A percentile compares a stretch with the other conserved stretches of the same genome.
These are phyloP conservation scores for Antidorcas marsupialis DNA, from an alignment of 2,113 vertebrate genomes.

Conservation along the genomic window DNA sequence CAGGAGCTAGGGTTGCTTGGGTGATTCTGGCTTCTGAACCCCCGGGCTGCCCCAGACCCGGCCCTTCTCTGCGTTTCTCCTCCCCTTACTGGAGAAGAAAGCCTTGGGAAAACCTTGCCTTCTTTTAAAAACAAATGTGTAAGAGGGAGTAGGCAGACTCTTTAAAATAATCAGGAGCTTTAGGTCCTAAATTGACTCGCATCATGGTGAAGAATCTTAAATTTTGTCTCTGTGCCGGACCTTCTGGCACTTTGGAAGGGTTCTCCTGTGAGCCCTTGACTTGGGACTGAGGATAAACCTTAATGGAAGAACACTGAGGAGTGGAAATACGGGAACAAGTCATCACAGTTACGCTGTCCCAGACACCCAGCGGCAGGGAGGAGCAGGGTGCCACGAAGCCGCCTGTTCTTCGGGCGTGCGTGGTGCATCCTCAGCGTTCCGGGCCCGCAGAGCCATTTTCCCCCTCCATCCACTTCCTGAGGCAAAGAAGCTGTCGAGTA, in stretches of 20 bases:
- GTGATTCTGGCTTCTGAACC: not conserved
- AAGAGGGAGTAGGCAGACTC: not conserved
- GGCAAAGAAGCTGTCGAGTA: not conserved
- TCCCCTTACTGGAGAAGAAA: too few species aligned
- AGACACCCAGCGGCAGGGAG: not conserved
- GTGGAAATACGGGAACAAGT: not conserved
- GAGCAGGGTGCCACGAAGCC: fast-evolving
- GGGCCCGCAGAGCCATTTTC: not conserved
- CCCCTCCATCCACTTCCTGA: not conserved
- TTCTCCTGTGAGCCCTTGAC: not conserved
- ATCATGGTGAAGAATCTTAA: not conserved
- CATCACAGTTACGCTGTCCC: fast-evolving
- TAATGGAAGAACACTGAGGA: too few species aligned
- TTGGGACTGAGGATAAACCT: not conserved
- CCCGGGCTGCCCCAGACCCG: fast-evolving
- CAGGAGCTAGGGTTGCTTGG: not conserved
- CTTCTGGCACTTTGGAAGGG: not conserved
- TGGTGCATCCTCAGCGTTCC: fast-evolving
- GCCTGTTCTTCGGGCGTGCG: fast-evolving
- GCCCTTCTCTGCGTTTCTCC: not conserved
- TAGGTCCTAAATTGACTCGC: not conserved
- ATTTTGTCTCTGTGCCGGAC: not conserved
- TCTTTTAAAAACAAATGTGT: not conserved
- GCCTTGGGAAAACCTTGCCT: not conserved
- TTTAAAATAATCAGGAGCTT: not conserved